Base-by-base conservation (phyloP, 2,888 invertebrate genomes). In the Erannis defoliaria region DNA sequence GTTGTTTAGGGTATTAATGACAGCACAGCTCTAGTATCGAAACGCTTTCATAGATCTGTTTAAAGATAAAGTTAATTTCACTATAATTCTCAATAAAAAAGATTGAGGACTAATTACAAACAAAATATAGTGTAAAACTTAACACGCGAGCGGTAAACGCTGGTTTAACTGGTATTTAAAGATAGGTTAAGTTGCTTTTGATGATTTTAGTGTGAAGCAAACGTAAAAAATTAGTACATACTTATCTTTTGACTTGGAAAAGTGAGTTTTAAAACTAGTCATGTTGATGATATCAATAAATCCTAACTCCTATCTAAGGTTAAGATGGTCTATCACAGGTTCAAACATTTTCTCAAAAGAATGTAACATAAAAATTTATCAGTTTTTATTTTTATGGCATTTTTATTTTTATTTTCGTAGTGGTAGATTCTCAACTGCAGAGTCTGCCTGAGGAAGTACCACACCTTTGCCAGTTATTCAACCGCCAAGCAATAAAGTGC, bases 1-100 rank as follows among this genome's bases (percentile, higher is more conserved):
- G 74, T 81, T 81, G 74, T 78, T 79, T 73, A 31, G 19, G 18
- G 14, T 53, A 53, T 56, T 56, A 56, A 62, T 43, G 56, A 48
- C 56, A 53, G n/a, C 35, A n/a, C 9, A 45, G 48, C 19, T 42
- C 51, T 42, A 48, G 55, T 43, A 55, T 58, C 62, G 59, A 68
- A 59, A 63, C 53, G 55, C 54, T 57, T 59, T 62, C 45, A 43
- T 48, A 50, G 65, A 68, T 70, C 60, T 60, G 59, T 61, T 55
- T 55, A n/a, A 18, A 55, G 67, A 71, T 69, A 63, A 63, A 55
- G 31, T 57, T 66, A 59, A 59, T 59, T 54, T 55, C 48, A 48
- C 53, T 57, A 62, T 55, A 62, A 48, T 62, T 56, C 58, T 64
- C 59, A 56, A 64, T 66, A 66, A 63, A 66, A 31, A 58, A 59